A percentile compares a stretch with the other conserved stretches of the same genome.
Evolutionary conservation across 2,888 invertebrate species (phyloP).

Genomic region (Endomychus coccineus): DNA sequence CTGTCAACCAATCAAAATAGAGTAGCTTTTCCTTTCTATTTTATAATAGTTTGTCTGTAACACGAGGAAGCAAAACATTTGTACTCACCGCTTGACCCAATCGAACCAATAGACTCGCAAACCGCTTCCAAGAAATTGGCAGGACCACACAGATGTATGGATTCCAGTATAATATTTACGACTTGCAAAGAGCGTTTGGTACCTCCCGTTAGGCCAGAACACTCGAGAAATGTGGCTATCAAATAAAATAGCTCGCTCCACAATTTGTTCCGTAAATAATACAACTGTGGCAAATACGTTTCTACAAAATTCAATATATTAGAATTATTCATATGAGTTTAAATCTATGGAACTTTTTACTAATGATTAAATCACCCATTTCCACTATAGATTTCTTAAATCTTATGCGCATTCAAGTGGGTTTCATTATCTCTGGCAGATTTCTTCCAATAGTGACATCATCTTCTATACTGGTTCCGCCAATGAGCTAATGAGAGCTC

Average conservation of each 20-base stretch:
- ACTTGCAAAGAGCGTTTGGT: slow-evolving; percentile 22
- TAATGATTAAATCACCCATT: too few relatives aligned
- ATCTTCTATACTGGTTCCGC: too few relatives aligned
- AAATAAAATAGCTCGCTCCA: slow-evolving; percentile 47
- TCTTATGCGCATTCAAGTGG: too few relatives aligned
- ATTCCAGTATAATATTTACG: slow-evolving; percentile 24
- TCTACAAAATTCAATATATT: too few relatives aligned
- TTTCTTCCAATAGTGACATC: too few relatives aligned
- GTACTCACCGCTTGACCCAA: slow-evolving; percentile 31
- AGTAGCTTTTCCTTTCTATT: too few relatives aligned
- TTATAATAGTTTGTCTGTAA: slow-evolving; percentile 16
- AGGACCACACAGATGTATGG: slow-evolving; percentile 26
- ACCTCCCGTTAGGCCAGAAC: slow-evolving; percentile 15
- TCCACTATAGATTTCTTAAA: too few relatives aligned
- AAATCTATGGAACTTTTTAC: too few relatives aligned
- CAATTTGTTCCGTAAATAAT: slow-evolving; percentile 45
- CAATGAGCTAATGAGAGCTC: too few relatives aligned
- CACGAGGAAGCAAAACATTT: slow-evolving; percentile 3
- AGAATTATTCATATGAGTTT: too few relatives aligned
- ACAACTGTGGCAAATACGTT: slow-evolving; percentile 36
- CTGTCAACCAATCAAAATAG: too few relatives aligned
- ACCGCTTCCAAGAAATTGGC: slow-evolving; percentile 35
- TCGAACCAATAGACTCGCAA: slow-evolving; percentile 36
- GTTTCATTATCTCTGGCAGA: too few relatives aligned
- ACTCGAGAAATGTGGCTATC: slow-evolving; percentile 38